Percentiles rank a stretch among this genome's conserved stretches.
Evolutionary conservation across 2,113 vertebrate species (phyloP).

Genomic region (Elephas maximus): DNA sequence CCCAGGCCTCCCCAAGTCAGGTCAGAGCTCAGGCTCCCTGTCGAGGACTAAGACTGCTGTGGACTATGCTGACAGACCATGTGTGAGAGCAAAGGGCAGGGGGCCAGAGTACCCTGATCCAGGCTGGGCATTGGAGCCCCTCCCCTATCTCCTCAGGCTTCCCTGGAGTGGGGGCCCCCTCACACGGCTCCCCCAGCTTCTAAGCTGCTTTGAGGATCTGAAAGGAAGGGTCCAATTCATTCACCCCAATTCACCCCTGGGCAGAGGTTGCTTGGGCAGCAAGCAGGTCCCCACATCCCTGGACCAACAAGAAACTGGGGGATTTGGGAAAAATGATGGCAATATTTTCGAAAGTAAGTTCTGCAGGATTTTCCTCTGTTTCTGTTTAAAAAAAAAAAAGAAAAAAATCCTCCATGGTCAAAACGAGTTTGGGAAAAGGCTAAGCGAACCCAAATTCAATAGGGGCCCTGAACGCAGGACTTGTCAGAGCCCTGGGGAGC

Average conservation of each 20-base stretch:
- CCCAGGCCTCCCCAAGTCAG: not conserved
- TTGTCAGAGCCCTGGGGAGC: not conserved
- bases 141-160: not conserved
- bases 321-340: not conserved
- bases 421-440: not conserved
- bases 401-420: not conserved
- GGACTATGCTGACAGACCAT: not conserved
- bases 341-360: not conserved
- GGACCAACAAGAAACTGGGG: not conserved
- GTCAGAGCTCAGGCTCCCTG: constrained; percentile 50
- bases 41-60: not conserved
- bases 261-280: no score
- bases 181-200: not conserved
- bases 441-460: not conserved
- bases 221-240: not conserved
- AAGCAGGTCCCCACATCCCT: rapidly evolving
- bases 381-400: not conserved
- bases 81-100: rapidly evolving
- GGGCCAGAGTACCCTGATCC: not conserved
- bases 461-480: not conserved
- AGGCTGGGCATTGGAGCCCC: not conserved
- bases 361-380: not conserved
- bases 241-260: no score
- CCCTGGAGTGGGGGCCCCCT: not conserved
- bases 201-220: not conserved